Evolutionary conservation across 2,888 invertebrate species (phyloP).

Genomic region (Graphium colonna): DNA sequence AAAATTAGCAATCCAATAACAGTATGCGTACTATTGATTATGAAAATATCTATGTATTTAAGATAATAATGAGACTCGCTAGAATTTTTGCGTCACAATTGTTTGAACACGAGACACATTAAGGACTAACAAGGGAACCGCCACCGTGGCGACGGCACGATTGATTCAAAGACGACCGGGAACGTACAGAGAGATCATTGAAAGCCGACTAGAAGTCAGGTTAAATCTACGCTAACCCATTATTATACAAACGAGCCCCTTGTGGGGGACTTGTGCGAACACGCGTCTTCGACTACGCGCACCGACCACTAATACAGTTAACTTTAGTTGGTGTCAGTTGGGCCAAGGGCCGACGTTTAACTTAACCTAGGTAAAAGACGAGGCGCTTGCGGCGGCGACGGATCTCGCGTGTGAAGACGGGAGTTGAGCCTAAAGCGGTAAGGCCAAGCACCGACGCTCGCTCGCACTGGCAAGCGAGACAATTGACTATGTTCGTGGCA

Average conservation of each 20-base stretch:
- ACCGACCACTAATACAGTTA: slow-evolving; percentile 38
- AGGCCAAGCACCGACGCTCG: slow-evolving; percentile 29
- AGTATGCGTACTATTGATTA: slow-evolving; percentile 76
- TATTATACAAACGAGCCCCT: slow-evolving; percentile 47
- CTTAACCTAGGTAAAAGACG: slow-evolving; percentile 54
- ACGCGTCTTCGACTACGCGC: slow-evolving; percentile 25
- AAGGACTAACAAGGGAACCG: slow-evolving; percentile 61
- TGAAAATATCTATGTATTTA: slow-evolving; percentile 71
- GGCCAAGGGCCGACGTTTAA: slow-evolving; percentile 50
- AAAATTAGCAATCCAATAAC: slow-evolving; percentile 77
- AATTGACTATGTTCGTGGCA: slow-evolving; percentile 54
- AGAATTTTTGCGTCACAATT: slow-evolving; percentile 41
- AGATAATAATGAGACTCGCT: slow-evolving; percentile 58
- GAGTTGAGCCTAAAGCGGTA: slow-evolving; percentile 30
- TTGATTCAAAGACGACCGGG: slow-evolving; percentile 51
- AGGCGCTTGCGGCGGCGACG: slow-evolving; percentile 57
- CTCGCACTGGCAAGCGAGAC: slow-evolving; percentile 57
- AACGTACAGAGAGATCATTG: slow-evolving; percentile 70
- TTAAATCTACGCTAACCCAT: slow-evolving; percentile 63
- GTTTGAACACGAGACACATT: slow-evolving; percentile 59
- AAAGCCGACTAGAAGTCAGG: slow-evolving; percentile 77
- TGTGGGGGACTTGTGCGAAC: slow-evolving; percentile 45
- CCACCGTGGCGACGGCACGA: slow-evolving; percentile 58
- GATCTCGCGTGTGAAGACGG: slow-evolving; percentile 30
- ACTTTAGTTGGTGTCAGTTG: slow-evolving; percentile 72